Evolutionary conservation across 2,888 invertebrate species (phyloP).

Genomic region (Hetaerina titia): DNA sequence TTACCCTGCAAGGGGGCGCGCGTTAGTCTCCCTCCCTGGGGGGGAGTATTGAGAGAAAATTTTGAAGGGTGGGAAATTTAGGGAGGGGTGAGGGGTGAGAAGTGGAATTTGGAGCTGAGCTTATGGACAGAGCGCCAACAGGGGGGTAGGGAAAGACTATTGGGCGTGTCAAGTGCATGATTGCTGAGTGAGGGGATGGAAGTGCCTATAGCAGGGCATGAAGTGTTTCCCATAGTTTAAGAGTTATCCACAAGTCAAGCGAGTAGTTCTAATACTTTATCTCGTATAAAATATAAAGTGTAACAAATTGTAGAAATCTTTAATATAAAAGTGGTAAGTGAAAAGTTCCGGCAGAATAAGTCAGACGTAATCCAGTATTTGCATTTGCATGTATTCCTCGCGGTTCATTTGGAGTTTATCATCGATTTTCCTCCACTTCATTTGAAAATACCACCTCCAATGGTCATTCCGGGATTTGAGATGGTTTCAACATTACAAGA

Average conservation of each 20-base stretch:
- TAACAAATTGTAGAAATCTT: background rate
- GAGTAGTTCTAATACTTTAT: background rate
- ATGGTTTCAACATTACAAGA: too few species aligned
- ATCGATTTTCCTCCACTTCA: too few species aligned
- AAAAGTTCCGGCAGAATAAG: too few species aligned
- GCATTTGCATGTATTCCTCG: too few species aligned
- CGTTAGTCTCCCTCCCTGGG: background rate
- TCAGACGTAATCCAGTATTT: too few species aligned
- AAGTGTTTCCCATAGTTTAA: background rate
- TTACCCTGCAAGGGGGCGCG: conserved; percentile 26
- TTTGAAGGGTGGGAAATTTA: background rate
- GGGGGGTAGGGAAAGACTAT: background rate
- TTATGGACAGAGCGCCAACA: background rate
- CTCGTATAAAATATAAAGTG: background rate
- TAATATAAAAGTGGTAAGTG: too few species aligned
- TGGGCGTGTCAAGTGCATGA: background rate
- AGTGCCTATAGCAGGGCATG: background rate
- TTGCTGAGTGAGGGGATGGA: background rate
- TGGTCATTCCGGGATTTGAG: too few species aligned
- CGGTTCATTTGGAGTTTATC: too few species aligned
- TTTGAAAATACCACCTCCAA: too few species aligned
- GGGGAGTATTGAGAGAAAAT: conserved; percentile 32
- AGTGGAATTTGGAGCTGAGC: conserved; percentile 1
- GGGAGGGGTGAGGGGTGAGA: background rate
- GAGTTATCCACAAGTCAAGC: background rate